Evolutionary conservation across 1,140 invertebrate species (phyloP), one percentile per base, ranked within the genome.

Genomic region (Adelges cooleyi): DNA sequence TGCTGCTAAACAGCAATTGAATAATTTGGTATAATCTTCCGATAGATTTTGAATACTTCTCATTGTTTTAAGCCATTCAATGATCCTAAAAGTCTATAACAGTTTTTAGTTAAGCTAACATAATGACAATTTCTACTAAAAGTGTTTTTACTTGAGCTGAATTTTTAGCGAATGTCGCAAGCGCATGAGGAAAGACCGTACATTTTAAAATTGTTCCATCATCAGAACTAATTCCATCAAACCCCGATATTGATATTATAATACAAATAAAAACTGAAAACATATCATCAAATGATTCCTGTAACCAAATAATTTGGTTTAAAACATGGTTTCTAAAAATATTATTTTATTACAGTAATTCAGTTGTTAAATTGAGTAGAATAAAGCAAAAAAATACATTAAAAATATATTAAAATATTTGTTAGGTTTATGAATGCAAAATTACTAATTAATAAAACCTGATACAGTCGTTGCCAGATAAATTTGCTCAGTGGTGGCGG

Each of bases 51-150:
- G 27, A 15, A 33, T 46, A 15, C 25, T 22, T 33, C 25, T 62
- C 40, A 62, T 62, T 18, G 56, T 48, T 29, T 62, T 62, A 13
- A 62, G 40, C 56, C 56, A 62, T 48, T 62, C 56, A 46, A 62
- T 48, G 20, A 48, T 33, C 23, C 25, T 62, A 62, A 25, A 33
- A 48, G 42, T 29, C 56, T 62, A n/a, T 18, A 62, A 46, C 29
- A 33, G 11, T 33, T 6, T 33, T 33, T 11, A 33, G 5, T 6
- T n/a, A n/a, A n/a, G n/a, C n/a, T n/a, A n/a, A n/a, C 17, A 27
- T 27, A n/a, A 29, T 23, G 17, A 56, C 23, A 11, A 25, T 2
- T 23, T 15, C 18, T 0, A 33, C 11, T 36, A 36, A n/a, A 3
- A 54, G 13, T 18, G 22, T 59, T 62, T 10, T 62, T 62, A 62